Conservation (phyloP, 2,888 invertebrate species). For the Xylophagus ater region DNA sequence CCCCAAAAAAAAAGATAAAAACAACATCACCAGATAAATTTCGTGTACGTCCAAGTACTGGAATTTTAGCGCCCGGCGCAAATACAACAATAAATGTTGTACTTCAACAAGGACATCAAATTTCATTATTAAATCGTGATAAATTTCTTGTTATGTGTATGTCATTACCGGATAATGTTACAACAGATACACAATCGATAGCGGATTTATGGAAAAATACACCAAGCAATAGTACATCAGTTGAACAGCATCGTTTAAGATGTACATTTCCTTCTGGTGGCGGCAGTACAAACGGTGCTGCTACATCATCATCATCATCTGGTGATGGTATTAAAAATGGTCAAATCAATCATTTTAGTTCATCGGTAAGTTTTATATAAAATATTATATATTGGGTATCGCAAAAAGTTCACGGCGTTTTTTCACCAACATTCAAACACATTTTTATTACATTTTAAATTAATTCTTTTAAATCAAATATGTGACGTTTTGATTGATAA, state of each 20-base stretch:
- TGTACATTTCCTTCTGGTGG: conserved; percentile 46
- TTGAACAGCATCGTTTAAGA: conserved; percentile 61
- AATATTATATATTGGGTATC: too few relatives aligned
- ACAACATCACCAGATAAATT: conserved; percentile 95
- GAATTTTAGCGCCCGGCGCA: conserved; percentile 55
- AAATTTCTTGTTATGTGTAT: conserved; percentile 83
- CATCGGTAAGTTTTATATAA: conserved; percentile 14
- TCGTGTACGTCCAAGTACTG: conserved; percentile 80
- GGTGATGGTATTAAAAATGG: conserved; percentile 24
- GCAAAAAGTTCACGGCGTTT: too few relatives aligned
- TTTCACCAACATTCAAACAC: too few relatives aligned
- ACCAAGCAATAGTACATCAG: conserved; percentile 41
- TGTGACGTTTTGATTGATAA: too few relatives aligned
- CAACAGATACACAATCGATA: conserved; percentile 49
- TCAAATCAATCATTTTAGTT: conserved; percentile 13
- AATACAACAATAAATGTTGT: conserved; percentile 57
- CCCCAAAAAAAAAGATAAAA: conserved; percentile 84
- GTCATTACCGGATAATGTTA: conserved; percentile 48
- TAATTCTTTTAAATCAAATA: too few relatives aligned
- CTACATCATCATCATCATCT: conserved; percentile 30
- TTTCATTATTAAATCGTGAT: conserved; percentile 60
- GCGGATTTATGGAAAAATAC: conserved; percentile 63
- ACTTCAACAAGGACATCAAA: conserved; percentile 60
- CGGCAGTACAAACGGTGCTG: not conserved
- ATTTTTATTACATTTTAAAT: too few relatives aligned